phyloP scores from a whole-genome alignment of 2,113 vertebrate genomes.

The Cyphomyrus discorhynchus region DNA sequence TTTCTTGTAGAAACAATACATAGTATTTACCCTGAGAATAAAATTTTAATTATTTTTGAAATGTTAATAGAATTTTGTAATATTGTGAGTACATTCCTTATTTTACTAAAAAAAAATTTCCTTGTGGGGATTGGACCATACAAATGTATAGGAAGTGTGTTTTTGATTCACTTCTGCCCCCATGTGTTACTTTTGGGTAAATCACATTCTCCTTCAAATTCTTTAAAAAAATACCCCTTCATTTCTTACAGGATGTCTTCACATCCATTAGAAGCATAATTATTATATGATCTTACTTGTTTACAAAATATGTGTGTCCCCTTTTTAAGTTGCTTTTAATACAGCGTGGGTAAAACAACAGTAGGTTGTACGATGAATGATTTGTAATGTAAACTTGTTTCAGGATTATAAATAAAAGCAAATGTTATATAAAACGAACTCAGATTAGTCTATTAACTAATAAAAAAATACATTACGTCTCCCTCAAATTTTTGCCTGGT shows the following conservation, averaged over 20 bases:
- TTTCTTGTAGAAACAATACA: neutral
- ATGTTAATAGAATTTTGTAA: neutral
- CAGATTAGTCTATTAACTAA: neutral
- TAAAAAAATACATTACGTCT: neutral
- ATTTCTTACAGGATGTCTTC: neutral
- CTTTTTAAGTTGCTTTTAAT: neutral
- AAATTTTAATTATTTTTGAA: neutral
- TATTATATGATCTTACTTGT: neutral
- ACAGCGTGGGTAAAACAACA: neutral
- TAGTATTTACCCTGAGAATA: neutral
- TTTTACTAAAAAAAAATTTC: neutral
- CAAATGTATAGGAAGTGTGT: neutral
- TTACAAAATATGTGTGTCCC: neutral
- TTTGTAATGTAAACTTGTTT: neutral
- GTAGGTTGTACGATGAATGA: neutral
- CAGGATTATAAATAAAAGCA: neutral
- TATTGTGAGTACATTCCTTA: neutral
- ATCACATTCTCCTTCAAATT: neutral
- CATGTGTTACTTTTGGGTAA: neutral
- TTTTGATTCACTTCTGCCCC: constrained; percentile 5
- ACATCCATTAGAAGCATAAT: neutral
- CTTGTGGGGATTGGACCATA: neutral
- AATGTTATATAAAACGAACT: neutral
- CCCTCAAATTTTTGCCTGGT: neutral
- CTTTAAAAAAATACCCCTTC: neutral